A percentile compares a stretch with the other conserved stretches of the same genome.
Conservation (phyloP, 1,140 invertebrate genomes). For the Macrocentrus cingulum region DNA sequence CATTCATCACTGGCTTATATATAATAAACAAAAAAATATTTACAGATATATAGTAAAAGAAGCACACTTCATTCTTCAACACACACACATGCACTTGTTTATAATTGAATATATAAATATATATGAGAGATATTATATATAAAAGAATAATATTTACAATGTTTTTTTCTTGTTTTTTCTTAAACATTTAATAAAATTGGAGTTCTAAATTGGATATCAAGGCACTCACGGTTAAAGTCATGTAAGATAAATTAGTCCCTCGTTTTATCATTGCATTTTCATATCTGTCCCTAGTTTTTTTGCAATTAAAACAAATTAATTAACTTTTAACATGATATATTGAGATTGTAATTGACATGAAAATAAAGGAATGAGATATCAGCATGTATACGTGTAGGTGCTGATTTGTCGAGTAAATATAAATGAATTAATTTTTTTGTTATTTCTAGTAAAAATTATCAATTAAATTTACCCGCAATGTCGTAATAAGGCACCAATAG, state of each 20-base stretch:
- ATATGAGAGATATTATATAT: neutral
- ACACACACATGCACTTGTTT: neutral
- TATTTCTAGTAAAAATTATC: too few species aligned
- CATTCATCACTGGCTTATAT: neutral
- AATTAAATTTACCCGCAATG: too few species aligned
- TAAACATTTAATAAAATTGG: conserved; percentile 28
- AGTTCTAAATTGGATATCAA: conserved; percentile 34
- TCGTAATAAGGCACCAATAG: too few species aligned
- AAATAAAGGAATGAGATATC: neutral
- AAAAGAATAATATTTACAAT: conserved; percentile 50
- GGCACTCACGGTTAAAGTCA: conserved; percentile 26
- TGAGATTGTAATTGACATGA: neutral
- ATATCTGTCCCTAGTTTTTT: neutral
- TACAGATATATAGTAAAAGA: neutral
- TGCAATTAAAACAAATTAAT: neutral
- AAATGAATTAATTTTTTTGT: too few species aligned
- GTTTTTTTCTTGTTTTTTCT: conserved; percentile 9
- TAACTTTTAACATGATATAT: conserved; percentile 20
- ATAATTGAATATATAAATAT: neutral
- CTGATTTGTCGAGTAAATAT: too few species aligned
- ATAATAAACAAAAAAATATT: conserved; percentile 2
- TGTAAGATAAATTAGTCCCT: conserved; percentile 22
- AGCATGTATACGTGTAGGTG: conserved; percentile 4
- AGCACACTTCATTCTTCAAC: neutral
- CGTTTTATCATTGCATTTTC: conserved; percentile 24